phyloP scores from a whole-genome alignment of 1,140 invertebrate genomes.

The Dendrolimus punctatus region DNA sequence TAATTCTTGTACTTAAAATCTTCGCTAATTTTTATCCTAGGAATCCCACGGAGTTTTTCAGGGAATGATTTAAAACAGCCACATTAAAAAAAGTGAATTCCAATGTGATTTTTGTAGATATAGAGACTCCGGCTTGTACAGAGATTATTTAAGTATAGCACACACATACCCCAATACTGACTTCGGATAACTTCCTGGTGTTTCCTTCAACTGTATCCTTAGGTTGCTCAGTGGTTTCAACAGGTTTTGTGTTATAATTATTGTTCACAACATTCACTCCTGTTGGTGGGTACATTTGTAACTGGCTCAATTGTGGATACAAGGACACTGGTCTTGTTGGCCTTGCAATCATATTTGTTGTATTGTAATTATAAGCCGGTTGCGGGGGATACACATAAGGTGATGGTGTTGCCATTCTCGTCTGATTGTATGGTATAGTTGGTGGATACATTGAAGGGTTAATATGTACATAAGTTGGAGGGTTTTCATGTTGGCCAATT shows the following conservation, averaged over 20 bases:
- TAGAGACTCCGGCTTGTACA: background rate
- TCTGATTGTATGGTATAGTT: conserved; percentile 43
- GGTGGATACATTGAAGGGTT: conserved; percentile 35
- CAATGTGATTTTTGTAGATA: too few species aligned
- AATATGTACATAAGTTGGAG: conserved; percentile 26
- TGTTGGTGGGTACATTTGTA: conserved; percentile 33
- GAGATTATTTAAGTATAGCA: background rate
- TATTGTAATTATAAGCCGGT: conserved; percentile 48
- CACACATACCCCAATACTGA: conserved; percentile 36
- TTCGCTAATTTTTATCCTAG: too few species aligned
- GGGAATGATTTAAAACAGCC: too few species aligned
- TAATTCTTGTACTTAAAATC: too few species aligned
- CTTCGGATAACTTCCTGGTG: conserved; percentile 44
- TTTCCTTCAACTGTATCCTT: conserved; percentile 36
- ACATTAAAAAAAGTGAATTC: too few species aligned
- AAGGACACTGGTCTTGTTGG: conserved; percentile 34
- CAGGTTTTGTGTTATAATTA: conserved; percentile 22
- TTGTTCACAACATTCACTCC: conserved; percentile 18
- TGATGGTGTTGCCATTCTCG: conserved; percentile 41
- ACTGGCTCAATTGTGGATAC: conserved; percentile 47
- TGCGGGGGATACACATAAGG: conserved; percentile 36
- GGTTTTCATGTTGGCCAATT: conserved; percentile 13
- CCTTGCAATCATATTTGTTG: conserved; percentile 54
- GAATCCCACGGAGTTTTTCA: too few species aligned
- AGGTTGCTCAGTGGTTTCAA: conserved; percentile 28